Evolutionary conservation across 1,140 invertebrate genomes (phyloP), one percentile per base, ranked within the genome.

Genomic region (Drosophila busckii): DNA sequence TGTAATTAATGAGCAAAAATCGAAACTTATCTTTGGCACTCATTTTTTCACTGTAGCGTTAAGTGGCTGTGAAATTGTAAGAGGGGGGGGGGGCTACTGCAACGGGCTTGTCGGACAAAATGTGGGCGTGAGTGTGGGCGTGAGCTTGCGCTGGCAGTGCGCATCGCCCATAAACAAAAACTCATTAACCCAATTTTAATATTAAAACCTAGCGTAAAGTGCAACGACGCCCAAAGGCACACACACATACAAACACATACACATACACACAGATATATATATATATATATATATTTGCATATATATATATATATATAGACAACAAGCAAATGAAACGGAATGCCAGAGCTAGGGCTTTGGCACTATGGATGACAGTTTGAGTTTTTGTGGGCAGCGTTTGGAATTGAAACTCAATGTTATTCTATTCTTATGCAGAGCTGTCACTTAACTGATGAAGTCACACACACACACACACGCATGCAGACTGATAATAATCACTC

Each of bases 111-210:
- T 54, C 20, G 20, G 20, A 31, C 20, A 55, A 40, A 53, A 40
- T 41, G 34, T 37, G 34, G 13, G 12, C 20, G 25, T 34, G 38
- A 5, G 12, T 44, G 15, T 48, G 42, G 49, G 28, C 34, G 28
- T 52, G 35, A 17, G 9, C 8, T 2, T 22, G 31, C 15, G 20
- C 28, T 28, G 52, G 58, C 28, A 48, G 34, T 19, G 58, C 34
- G 22, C 20, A 28, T 41, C 40, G 35, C 55, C 61, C 62, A 70
- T 80, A 80, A 76, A 80, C 71, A 76, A 80, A 76, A 76, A 80
- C 71, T 80, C 73, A 78, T 76, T 76, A 76, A 76, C 71, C 71
- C 71, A 78, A 78, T 76, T 76, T 70, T 62, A 76, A 76, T 76
- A 76, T 70, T 76, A 70, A 59, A 76, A 50, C 49, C 61, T 78